phyloP scores from a whole-genome alignment of 2,888 invertebrate species.

The Macrosiphum euphorbiae region DNA sequence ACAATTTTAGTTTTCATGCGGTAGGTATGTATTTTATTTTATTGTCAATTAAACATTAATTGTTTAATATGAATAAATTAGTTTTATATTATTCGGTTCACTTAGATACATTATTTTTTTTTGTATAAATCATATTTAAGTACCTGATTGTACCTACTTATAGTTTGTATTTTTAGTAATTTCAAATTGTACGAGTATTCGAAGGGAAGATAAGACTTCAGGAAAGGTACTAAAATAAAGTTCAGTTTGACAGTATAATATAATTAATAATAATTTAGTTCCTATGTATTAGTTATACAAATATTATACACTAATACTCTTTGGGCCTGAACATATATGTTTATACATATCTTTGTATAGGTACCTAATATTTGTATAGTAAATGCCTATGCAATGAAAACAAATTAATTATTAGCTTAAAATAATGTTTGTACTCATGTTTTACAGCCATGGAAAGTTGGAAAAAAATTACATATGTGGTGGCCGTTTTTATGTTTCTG shows the following conservation, averaged over 20 bases:
- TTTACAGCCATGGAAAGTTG: conserved; percentile 1
- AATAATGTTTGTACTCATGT: background rate
- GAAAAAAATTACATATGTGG: conserved; percentile 12
- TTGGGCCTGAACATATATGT: background rate
- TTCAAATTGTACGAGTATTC: background rate
- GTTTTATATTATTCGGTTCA: background rate
- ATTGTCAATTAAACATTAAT: background rate
- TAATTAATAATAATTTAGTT: background rate
- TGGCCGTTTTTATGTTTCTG: conserved; percentile 8
- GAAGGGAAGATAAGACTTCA: background rate
- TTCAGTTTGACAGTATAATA: background rate
- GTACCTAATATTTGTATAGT: background rate
- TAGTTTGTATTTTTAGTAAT: background rate
- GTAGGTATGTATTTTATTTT: background rate
- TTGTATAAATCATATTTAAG: background rate
- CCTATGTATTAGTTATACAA: background rate
- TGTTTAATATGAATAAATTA: background rate
- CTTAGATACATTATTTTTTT: background rate
- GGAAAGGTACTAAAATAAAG: background rate
- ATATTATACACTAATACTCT: background rate
- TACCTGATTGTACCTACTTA: background rate
- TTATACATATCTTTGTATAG: background rate
- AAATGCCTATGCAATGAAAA: background rate
- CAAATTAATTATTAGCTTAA: background rate
- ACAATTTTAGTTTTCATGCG: background rate